Conservation (phyloP, 2,797 vertebrate genomes). For the Huso huso region DNA sequence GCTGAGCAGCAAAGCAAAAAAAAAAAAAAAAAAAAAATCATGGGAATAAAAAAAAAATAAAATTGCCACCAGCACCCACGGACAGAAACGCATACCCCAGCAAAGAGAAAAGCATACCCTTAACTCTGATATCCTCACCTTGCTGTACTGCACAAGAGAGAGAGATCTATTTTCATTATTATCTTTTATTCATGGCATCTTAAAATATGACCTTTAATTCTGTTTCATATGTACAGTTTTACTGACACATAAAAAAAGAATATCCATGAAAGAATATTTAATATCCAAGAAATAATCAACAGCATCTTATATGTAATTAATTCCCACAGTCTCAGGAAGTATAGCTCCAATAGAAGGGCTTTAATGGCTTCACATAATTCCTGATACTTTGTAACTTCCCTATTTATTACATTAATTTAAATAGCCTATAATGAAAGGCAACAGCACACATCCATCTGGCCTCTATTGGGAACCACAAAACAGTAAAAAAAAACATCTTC, state of each 20-base stretch:
- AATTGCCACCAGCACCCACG: background rate
- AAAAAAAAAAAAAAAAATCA: too few species aligned
- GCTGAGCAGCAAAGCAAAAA: too few species aligned
- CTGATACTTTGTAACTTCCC: slow-evolving; percentile 3
- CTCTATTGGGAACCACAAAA: slow-evolving; percentile 1
- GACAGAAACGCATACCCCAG: too few species aligned
- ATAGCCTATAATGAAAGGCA: slow-evolving; percentile 15
- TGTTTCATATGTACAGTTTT: too few species aligned
- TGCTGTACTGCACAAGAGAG: background rate
- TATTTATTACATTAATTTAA: slow-evolving; percentile 12
- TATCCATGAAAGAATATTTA: slow-evolving; percentile 6
- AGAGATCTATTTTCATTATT: too few species aligned
- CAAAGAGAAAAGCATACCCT: too few species aligned
- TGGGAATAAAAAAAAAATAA: background rate
- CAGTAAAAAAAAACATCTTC: slow-evolving; percentile 1
- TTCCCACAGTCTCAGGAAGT: background rate
- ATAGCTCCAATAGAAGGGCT: background rate
- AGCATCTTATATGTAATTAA: slow-evolving; percentile 3
- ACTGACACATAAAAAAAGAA: background rate
- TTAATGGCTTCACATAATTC: background rate
- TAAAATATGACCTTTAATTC: too few species aligned
- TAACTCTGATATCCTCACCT: too few species aligned
- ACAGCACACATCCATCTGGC: slow-evolving; percentile 9
- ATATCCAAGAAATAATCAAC: slow-evolving; percentile 10
- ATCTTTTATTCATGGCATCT: too few species aligned